phyloP scores from a whole-genome alignment of 2,888 invertebrate genomes.

The Troglohyphantes excavatus region DNA sequence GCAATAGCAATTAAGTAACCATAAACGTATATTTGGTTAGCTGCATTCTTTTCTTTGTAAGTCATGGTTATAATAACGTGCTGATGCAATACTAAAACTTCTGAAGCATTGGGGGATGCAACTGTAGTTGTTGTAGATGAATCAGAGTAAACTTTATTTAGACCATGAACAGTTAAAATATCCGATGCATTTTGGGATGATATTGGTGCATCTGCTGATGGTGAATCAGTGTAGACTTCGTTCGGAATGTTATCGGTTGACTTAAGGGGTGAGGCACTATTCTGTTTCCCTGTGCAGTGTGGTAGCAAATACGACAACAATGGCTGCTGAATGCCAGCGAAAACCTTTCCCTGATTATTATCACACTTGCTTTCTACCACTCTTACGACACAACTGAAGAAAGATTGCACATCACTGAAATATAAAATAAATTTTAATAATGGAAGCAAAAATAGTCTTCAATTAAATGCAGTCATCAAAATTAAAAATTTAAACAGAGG shows the following conservation, averaged over 20 bases:
- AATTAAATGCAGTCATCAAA: background rate
- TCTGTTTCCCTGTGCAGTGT: background rate
- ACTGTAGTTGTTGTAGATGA: background rate
- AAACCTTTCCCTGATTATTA: background rate
- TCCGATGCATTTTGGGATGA: background rate
- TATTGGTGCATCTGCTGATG: background rate
- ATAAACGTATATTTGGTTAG: background rate
- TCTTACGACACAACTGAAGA: conserved; percentile 1
- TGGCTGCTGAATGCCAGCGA: background rate
- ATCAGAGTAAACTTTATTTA: conserved; percentile 5
- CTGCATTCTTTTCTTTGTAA: conserved; percentile 10
- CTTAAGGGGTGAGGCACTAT: background rate
- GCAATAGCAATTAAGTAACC: background rate
- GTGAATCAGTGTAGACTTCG: background rate
- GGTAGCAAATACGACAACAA: conserved; percentile 2
- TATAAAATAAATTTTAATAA: background rate
- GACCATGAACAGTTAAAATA: background rate
- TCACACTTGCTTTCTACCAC: conserved; percentile 12
- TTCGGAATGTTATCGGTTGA: background rate
- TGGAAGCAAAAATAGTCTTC: no score
- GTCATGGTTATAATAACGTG: conserved; percentile 6
- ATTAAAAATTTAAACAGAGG: background rate
- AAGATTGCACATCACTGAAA: conserved; percentile 10
- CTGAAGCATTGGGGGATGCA: background rate
- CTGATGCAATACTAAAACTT: conserved; percentile 18